These are phyloP conservation scores for Scatophagus argus DNA, from an alignment of 2,113 vertebrate species.

Conservation along the genomic window DNA sequence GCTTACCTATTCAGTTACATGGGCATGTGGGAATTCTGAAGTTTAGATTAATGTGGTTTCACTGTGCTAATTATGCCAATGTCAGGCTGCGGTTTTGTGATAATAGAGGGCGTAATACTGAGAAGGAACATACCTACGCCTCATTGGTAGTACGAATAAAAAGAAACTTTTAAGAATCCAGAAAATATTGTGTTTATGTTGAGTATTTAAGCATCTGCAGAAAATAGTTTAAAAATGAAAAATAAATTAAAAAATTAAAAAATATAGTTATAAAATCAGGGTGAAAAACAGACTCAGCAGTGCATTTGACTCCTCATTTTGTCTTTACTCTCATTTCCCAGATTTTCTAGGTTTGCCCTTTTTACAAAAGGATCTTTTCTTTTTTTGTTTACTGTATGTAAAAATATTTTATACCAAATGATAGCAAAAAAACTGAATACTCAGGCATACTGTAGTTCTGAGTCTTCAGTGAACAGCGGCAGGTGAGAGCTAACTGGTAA, in stretches of 20 bases:
- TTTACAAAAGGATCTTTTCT: neutral
- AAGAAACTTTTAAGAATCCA: neutral
- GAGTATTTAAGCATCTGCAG: neutral
- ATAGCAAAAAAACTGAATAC: neutral
- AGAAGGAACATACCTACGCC: neutral
- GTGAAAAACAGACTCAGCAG: neutral
- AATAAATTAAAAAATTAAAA: neutral
- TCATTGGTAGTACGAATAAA: neutral
- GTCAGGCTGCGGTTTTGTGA: conserved; percentile 30
- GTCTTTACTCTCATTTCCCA: neutral
- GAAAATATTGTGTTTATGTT: neutral
- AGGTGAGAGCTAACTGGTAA: neutral
- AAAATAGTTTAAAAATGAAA: neutral
- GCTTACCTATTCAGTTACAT: conserved; percentile 38
- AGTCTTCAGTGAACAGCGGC: no score
- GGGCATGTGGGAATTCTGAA: conserved; percentile 28
- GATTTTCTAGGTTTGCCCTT: neutral
- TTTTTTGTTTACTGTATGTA: neutral
- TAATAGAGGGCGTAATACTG: neutral
- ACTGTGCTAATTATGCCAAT: conserved; percentile 32
- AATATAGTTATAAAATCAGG: no score
- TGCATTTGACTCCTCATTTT: neutral
- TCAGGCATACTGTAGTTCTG: no score
- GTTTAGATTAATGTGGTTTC: conserved; percentile 46
- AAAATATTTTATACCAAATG: neutral